These are phyloP conservation scores for Tetraodon nigroviridis DNA, from an alignment of 2,113 vertebrate genomes.

Conservation along the genomic window DNA sequence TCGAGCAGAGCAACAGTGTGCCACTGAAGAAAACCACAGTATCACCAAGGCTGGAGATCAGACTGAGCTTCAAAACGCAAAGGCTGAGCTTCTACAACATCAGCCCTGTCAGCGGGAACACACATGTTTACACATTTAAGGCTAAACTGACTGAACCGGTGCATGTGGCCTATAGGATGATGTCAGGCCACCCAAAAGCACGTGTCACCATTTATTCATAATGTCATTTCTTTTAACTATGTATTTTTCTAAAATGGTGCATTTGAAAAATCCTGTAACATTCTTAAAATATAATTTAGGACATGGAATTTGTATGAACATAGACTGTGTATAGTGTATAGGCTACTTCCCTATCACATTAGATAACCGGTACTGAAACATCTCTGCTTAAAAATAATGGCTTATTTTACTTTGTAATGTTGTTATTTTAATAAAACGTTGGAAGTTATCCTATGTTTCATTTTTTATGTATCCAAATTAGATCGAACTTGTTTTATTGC, in stretches of 20 bases:
- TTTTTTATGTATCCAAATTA: too few relatives aligned
- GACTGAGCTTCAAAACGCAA: conserved; percentile 68
- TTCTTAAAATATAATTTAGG: background rate
- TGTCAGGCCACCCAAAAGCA: conserved; percentile 69
- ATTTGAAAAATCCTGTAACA: background rate
- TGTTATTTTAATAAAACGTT: background rate
- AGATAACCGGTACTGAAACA: too few relatives aligned
- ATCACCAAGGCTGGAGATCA: conserved; percentile 71
- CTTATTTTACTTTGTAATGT: background rate
- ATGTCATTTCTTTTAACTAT: background rate
- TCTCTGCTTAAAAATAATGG: too few relatives aligned
- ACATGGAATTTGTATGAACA: background rate
- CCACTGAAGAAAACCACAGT: conserved; percentile 64
- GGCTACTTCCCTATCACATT: too few relatives aligned
- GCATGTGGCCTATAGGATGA: conserved; percentile 78
- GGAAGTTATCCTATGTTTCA: too few relatives aligned
- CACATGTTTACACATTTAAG: conserved; percentile 72
- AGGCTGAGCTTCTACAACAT: conserved; percentile 75
- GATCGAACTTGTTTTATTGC: background rate
- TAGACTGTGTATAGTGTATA: too few relatives aligned
- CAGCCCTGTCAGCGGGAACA: conserved; percentile 62
- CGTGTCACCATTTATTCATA: conserved; percentile 56
- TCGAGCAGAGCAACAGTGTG: conserved; percentile 67
- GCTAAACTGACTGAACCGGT: conserved; percentile 72
- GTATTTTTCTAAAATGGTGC: background rate